Conservation (phyloP, 2,888 invertebrate genomes). For the Troides aeacus region DNA sequence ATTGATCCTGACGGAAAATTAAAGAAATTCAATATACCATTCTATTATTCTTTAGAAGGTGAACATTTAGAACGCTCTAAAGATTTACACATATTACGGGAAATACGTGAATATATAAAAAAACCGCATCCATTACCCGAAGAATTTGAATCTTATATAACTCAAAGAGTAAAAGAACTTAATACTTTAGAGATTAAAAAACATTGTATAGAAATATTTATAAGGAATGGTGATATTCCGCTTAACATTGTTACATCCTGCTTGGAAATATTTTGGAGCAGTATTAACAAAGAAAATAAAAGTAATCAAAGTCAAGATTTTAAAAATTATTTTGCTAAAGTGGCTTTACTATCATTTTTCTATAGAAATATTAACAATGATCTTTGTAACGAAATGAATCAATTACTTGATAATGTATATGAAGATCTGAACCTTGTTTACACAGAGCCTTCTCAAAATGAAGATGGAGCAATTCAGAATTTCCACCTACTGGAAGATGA, state of each 20-base stretch:
- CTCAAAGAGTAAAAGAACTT: constrained; percentile 81
- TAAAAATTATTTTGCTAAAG: constrained; percentile 59
- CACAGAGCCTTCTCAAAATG: constrained; percentile 27
- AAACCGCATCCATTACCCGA: constrained; percentile 74
- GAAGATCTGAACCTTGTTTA: constrained; percentile 40
- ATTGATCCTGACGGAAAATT: constrained; percentile 91
- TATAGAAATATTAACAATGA: constrained; percentile 60
- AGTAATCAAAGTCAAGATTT: constrained; percentile 47
- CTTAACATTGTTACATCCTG: constrained; percentile 80
- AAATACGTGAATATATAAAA: constrained; percentile 84
- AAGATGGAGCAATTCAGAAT: constrained; percentile 25
- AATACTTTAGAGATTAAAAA: constrained; percentile 86
- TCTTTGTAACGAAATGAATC: constrained; percentile 55
- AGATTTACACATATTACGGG: constrained; percentile 92
- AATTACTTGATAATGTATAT: constrained; percentile 50
- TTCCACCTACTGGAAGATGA: constrained; percentile 78
- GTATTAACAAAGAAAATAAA: constrained; percentile 42
- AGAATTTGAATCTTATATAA: constrained; percentile 74
- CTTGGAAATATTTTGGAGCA: constrained; percentile 72
- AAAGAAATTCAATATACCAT: constrained; percentile 92
- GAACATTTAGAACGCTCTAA: constrained; percentile 92
- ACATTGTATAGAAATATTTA: constrained; percentile 86
- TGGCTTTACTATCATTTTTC: constrained; percentile 58
- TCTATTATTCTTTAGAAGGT: constrained; percentile 93
- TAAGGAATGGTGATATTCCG: constrained; percentile 82